Evolutionary conservation across 2,888 invertebrate species (phyloP), one percentile per base, ranked within the genome.

Genomic region (Campopleginae sp.): DNA sequence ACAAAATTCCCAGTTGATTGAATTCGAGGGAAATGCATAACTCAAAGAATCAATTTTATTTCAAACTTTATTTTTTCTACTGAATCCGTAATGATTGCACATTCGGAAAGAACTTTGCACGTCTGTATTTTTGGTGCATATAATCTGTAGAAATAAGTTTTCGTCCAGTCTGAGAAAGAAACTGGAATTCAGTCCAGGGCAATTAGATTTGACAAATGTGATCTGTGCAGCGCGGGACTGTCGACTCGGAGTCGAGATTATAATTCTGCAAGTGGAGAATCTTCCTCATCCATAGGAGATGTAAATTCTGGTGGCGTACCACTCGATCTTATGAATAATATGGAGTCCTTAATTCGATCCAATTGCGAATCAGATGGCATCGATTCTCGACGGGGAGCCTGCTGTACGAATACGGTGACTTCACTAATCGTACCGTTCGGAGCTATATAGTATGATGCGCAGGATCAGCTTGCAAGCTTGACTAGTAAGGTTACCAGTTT

Each of bases 281-380:
- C 14, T 27, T 12, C 14, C 27, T 58, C 14, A 58, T 58, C 58
- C 27, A 58, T 58, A 58, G 6, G 27, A 58, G 27, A 58, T 58
- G 58, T 27, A 58, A 27, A 58, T 58, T 58, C 58, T 27, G 58
- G 14, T 14, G 27, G 5, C 17, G 51, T 54, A 44, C 51, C 71
- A 23, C 38, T 63, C 33, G 33, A 51, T 77, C n/a, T 63, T 31
- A 68, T 66, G 72, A 58, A 46, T 78, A 74, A 72, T 61, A 74
- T 63, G 75, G 75, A 70, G 12, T 44, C 44, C 17, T 38, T 51
- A 44, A 76, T 75, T 76, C 54, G 70, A 79, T 68, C 74, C 38
- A 17, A 74, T 83, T 78, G 68, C 68, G 68, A 74, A 83, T 75
- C 78, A 68, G 70, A 80, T 71, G 71, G 75, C 46, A 70, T 80